Conservation (phyloP, 2,888 invertebrate species). For the Trichopoda pennipes region DNA sequence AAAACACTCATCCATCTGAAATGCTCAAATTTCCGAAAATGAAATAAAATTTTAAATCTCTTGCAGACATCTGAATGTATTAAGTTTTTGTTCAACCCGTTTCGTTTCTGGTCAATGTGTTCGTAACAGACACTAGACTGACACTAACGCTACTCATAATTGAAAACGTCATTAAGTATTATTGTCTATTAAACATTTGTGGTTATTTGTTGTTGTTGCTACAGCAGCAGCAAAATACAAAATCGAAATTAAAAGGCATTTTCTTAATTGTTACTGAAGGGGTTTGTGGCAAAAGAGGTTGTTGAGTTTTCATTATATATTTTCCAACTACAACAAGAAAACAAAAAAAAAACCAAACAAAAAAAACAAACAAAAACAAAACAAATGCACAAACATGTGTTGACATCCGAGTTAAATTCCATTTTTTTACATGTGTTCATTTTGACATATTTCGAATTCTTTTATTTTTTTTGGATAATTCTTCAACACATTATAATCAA, state of each 20-base stretch:
- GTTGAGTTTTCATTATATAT: slow-evolving; percentile 45
- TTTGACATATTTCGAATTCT: slow-evolving; percentile 15
- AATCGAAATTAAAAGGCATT: slow-evolving; percentile 38
- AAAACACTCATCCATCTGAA: slow-evolving; percentile 4
- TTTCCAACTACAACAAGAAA: slow-evolving; percentile 28
- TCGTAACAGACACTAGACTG: slow-evolving; percentile 61
- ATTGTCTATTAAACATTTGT: slow-evolving; percentile 47
- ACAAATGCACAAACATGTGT: slow-evolving; percentile 18
- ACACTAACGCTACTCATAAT: slow-evolving; percentile 64
- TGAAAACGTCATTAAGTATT: slow-evolving; percentile 66
- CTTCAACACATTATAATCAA: not conserved
- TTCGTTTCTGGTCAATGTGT: slow-evolving; percentile 51
- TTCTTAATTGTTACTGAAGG: slow-evolving; percentile 4
- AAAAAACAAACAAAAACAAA: too few species aligned
- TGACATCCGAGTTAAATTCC: too few species aligned
- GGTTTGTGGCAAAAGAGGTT: not conserved
- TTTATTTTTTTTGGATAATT: not conserved
- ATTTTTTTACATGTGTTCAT: slow-evolving; percentile 15
- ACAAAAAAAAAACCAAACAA: too few species aligned
- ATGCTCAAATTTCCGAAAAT: slow-evolving; percentile 31
- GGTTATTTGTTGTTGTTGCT: slow-evolving; percentile 35
- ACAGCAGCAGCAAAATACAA: slow-evolving; percentile 52
- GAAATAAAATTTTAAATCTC: not conserved
- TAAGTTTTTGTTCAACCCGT: slow-evolving; percentile 36
- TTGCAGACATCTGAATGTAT: not conserved